These are phyloP conservation scores for Myotis davidii DNA, from an alignment of 2,113 vertebrate genomes.

Conservation along the genomic window DNA sequence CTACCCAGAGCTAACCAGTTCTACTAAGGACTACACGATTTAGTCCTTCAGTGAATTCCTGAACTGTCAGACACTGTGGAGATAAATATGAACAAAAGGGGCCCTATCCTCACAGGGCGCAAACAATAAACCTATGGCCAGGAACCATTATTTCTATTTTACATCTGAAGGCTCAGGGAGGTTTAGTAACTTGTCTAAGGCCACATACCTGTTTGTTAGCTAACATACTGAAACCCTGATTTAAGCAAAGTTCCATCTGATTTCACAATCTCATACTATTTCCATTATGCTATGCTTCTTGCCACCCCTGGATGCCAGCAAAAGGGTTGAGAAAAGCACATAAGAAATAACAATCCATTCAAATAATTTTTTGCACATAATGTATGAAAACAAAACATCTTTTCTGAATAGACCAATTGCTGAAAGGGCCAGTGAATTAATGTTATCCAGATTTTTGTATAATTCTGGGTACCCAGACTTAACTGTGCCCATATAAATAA, in stretches of 20 bases:
- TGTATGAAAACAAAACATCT: conserved; percentile 31
- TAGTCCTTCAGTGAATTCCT: not conserved
- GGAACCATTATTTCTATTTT: not conserved
- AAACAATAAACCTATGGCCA: not conserved
- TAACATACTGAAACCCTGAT: not conserved
- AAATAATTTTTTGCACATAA: not conserved
- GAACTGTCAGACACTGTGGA: not conserved
- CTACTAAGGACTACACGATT: conserved; percentile 3
- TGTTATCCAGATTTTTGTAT: not conserved
- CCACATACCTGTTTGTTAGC: not conserved
- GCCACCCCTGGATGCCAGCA: not conserved
- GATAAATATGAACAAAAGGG: not conserved
- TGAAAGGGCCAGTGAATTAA: conserved; percentile 14
- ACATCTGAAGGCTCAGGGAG: not conserved
- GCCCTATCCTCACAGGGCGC: not conserved
- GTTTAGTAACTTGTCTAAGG: not conserved
- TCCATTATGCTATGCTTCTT: not conserved
- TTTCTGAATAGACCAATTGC: not conserved
- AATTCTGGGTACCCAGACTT: not conserved
- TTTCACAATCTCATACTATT: not conserved
- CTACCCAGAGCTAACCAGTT: not conserved
- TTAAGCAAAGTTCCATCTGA: not conserved
- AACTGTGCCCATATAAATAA: not conserved
- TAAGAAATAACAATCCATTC: not conserved
- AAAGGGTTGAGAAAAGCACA: not conserved